Conservation (phyloP, 2,888 invertebrate genomes). For the Osmoderma eremita region DNA sequence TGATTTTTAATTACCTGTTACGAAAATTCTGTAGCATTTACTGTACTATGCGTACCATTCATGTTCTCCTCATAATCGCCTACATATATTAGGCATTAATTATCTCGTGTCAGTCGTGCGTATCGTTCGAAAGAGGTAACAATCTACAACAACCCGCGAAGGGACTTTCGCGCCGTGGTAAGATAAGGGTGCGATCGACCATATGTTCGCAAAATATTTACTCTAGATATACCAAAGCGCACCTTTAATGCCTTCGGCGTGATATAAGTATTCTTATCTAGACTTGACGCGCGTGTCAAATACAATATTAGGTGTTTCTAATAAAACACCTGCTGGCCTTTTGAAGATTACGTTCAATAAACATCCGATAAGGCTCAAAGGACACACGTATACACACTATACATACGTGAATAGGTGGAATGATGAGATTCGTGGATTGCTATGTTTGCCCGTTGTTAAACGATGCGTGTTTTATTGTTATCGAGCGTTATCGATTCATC, state of each 20-base stretch:
- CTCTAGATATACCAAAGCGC: conserved; percentile 49
- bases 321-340: conserved; percentile 52
- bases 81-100: not conserved
- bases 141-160: not conserved
- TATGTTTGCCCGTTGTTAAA: conserved; percentile 32
- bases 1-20: too few species aligned
- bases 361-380: conserved; percentile 42
- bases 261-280: conserved; percentile 50
- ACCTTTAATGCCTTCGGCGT: conserved; percentile 51
- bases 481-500: conserved; percentile 41
- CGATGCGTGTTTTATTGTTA: conserved; percentile 35
- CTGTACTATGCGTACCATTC: too few species aligned
- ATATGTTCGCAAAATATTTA: conserved; percentile 54
- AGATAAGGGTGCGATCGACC: conserved; percentile 54
- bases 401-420: not conserved
- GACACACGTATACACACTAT: conserved; percentile 25
- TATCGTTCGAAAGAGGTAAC: conserved; percentile 19
- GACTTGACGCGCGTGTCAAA: conserved; percentile 48
- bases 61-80: too few species aligned
- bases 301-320: conserved; percentile 50
- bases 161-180: conserved; percentile 33
- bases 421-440: conserved; percentile 25
- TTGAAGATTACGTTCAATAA: conserved; percentile 49
- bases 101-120: conserved; percentile 7
- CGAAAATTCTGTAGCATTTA: too few species aligned